Conservation (phyloP, 2,888 invertebrate species). For the Punctoribates punctum region DNA sequence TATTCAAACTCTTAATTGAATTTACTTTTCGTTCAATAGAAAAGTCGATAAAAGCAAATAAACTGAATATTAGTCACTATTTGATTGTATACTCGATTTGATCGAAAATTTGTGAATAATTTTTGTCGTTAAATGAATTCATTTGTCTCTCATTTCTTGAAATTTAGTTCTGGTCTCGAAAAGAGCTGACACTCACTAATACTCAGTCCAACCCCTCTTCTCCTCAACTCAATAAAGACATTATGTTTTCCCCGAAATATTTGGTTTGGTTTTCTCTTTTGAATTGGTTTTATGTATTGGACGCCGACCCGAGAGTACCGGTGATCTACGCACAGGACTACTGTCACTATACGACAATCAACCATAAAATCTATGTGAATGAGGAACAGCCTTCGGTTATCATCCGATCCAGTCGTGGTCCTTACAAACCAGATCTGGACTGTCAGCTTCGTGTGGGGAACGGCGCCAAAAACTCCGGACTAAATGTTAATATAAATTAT, state of each 20-base stretch:
- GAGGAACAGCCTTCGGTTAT: neutral
- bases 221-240: too few relatives aligned
- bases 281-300: neutral
- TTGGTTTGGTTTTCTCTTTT: slow-evolving; percentile 1
- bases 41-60: neutral
- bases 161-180: neutral
- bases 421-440: slow-evolving; percentile 6
- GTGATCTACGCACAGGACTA: slow-evolving; percentile 5
- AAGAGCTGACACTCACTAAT: neutral
- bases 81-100: neutral
- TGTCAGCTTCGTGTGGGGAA: neutral
- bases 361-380: neutral
- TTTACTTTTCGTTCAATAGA: neutral
- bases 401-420: neutral
- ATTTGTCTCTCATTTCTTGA: neutral
- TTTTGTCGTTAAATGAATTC: neutral
- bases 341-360: slow-evolving; percentile 1
- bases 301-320: neutral
- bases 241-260: neutral
- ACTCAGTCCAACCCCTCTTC: too few relatives aligned
- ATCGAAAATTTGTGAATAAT: neutral
- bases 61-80: neutral
- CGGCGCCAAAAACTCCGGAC: neutral
- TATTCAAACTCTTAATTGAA: neutral
- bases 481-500: slow-evolving; percentile 11